Evolutionary conservation across 2,113 vertebrate genomes (phyloP).

Genomic region (Lophius piscatorius): DNA sequence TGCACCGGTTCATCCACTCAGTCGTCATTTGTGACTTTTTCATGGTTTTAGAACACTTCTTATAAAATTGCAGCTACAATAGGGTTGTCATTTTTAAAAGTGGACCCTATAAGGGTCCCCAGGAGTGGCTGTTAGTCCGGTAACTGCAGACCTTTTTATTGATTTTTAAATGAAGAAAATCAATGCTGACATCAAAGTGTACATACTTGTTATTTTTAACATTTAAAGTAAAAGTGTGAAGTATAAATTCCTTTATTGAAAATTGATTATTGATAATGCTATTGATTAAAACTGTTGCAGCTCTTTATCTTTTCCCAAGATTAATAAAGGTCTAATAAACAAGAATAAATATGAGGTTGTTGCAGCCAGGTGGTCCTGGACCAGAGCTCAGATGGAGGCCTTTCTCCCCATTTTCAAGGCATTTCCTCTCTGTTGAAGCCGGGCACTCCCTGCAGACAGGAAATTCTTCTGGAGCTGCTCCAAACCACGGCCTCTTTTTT

Average conservation of each 20-base stretch:
- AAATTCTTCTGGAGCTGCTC: conserved; percentile 61
- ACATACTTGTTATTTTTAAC: too few species aligned
- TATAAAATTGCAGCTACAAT: conserved; percentile 23
- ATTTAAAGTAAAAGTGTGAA: too few species aligned
- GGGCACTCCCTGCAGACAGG: conserved; percentile 87
- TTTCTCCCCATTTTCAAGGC: conserved; percentile 11
- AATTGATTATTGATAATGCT: too few species aligned
- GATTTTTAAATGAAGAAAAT: too few species aligned
- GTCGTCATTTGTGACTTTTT: conserved; percentile 8
- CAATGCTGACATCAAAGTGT: too few species aligned
- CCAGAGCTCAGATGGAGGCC: conserved; percentile 32
- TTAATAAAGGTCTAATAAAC: background rate
- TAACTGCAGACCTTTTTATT: too few species aligned
- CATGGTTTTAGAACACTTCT: background rate
- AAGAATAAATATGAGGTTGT: background rate
- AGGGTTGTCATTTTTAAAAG: too few species aligned
- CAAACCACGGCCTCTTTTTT: conserved; percentile 48
- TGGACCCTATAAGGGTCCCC: too few species aligned
- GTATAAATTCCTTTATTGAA: too few species aligned
- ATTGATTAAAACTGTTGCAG: conserved; percentile 7
- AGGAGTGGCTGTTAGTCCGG: too few species aligned
- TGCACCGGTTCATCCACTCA: conserved; percentile 24
- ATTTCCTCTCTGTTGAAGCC: conserved; percentile 74
- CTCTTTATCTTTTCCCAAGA: background rate
- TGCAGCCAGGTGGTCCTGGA: background rate